Base-by-base conservation (phyloP, 1,140 invertebrate species). In the Brachionus koreanus region DNA sequence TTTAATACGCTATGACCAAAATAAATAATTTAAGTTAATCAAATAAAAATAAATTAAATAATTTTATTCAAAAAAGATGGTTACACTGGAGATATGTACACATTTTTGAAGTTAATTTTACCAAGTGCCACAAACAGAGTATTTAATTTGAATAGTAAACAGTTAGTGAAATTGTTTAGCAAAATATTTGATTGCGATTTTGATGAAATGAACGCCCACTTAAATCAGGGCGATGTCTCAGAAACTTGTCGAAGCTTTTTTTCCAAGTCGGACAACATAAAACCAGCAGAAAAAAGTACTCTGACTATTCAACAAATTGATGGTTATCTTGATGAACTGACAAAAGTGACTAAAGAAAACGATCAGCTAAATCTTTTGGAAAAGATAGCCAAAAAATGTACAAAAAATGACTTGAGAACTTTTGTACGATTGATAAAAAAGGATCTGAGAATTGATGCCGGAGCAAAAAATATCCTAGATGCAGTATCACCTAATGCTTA, bases 61-160 rank as follows among this genome's bases (percentile, higher is more conserved):
- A 84, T 83, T 63, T 69, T 86, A 87, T 33, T 84, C 90, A 84
- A 72, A 83, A 37, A 16, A 69, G 65, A 69, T 37, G 65, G 65
- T 12, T 96, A 94, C 86, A 90, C 92, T 85, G 92, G 94, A 2
- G 92, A 95, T 88, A 85, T 94, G 10, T 88, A 91, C 57, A 88
- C 95, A n/a, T 94, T 94, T 93, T 91, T 94, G 85, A 92, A 92
- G 84, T 87, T 96, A 65, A 86, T 97, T n/a, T 89, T 97, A 37
- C 95, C 95, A 0, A 92, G 92, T 23, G 92, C 93, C 43, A 90
- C 91, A 2, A 94, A 95, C 86, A 89, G 93, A 76, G 91, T 96
- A 25, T 97, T 96, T 86, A 97, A 97, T 89, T 87, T 97, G 25
- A 94, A 96, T 87, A 95, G 92, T 85, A 97, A 95, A 87, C 94